Percentiles rank a stretch among this genome's conserved stretches.
Conservation (phyloP, 2,888 invertebrate species). For the Diplazon laetatorius region DNA sequence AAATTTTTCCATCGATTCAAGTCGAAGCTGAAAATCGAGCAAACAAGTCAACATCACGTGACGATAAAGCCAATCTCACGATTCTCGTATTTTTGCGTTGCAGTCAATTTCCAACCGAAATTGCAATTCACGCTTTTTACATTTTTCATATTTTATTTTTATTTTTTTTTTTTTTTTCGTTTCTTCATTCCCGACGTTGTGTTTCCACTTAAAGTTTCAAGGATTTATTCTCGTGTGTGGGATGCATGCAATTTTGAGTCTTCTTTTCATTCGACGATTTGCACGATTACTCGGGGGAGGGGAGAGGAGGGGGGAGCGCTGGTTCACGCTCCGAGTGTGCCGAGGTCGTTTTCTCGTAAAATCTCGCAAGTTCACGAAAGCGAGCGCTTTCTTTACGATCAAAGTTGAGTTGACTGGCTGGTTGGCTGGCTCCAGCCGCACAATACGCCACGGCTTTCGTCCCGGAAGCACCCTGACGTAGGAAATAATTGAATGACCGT, state of each 20-base stretch:
- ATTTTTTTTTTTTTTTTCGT: slow-evolving; percentile 10
- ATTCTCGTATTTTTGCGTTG: not conserved
- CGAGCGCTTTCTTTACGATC: slow-evolving; percentile 59
- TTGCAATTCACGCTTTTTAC: too few species aligned
- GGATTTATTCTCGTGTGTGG: slow-evolving; percentile 34
- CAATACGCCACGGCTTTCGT: slow-evolving; percentile 39
- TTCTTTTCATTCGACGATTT: slow-evolving; percentile 51
- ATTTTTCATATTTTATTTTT: not conserved
- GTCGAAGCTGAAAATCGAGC: too few species aligned
- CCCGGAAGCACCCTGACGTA: slow-evolving; percentile 50
- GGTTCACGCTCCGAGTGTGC: slow-evolving; percentile 41
- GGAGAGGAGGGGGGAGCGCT: too few species aligned
- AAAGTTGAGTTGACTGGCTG: slow-evolving; percentile 55
- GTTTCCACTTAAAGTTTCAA: not conserved
- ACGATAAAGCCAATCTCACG: not conserved
- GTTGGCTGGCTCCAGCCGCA: slow-evolving; percentile 34
- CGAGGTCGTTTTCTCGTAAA: slow-evolving; percentile 57
- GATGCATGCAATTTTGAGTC: slow-evolving; percentile 35
- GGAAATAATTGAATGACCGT: slow-evolving; percentile 55
- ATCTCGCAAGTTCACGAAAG: slow-evolving; percentile 52
- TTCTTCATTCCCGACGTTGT: too few species aligned
- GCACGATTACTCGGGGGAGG: slow-evolving; percentile 39
- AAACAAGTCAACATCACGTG: not conserved
- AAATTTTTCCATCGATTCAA: not conserved
- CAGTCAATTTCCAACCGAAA: not conserved